phyloP scores from a whole-genome alignment of 2,888 invertebrate genomes.

The Crossocerus cetratus region DNA sequence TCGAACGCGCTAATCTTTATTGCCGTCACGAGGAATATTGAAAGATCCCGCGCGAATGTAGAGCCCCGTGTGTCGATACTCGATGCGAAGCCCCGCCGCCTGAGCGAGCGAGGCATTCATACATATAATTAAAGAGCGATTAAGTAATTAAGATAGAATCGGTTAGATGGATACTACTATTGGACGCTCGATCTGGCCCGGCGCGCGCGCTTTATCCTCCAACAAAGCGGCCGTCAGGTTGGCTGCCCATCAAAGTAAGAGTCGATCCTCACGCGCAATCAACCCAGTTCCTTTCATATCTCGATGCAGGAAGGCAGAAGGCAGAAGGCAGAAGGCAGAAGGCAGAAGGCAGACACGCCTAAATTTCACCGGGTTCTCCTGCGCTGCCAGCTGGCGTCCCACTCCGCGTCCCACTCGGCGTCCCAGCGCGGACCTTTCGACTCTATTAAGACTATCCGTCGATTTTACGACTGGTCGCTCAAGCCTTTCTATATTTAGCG shows the following conservation, averaged over 20 bases:
- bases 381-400: too few species aligned
- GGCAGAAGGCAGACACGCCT: too few species aligned
- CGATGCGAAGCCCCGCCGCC: slow-evolving; percentile 43
- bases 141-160: slow-evolving; percentile 61
- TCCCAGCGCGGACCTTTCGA: neutral
- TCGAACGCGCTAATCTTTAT: slow-evolving; percentile 57
- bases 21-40: slow-evolving; percentile 51
- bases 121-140: slow-evolving; percentile 55
- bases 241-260: slow-evolving; percentile 30
- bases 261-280: slow-evolving; percentile 36
- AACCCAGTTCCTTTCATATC: slow-evolving; percentile 25
- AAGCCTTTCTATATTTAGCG: slow-evolving; percentile 23
- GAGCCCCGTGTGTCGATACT: too few species aligned
- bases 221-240: slow-evolving; percentile 36
- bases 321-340: too few species aligned
- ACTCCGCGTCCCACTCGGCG: neutral
- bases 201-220: slow-evolving; percentile 23
- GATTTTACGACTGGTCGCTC: neutral
- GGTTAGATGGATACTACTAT: slow-evolving; percentile 49
- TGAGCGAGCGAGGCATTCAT: slow-evolving; percentile 40
- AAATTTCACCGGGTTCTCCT: too few species aligned
- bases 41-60: slow-evolving; percentile 49
- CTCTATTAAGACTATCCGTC: neutral
- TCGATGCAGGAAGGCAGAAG: neutral
- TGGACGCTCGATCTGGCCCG: slow-evolving; percentile 52